Evolutionary conservation across 2,113 vertebrate genomes (phyloP).

Genomic region (Crypturellus undulatus): DNA sequence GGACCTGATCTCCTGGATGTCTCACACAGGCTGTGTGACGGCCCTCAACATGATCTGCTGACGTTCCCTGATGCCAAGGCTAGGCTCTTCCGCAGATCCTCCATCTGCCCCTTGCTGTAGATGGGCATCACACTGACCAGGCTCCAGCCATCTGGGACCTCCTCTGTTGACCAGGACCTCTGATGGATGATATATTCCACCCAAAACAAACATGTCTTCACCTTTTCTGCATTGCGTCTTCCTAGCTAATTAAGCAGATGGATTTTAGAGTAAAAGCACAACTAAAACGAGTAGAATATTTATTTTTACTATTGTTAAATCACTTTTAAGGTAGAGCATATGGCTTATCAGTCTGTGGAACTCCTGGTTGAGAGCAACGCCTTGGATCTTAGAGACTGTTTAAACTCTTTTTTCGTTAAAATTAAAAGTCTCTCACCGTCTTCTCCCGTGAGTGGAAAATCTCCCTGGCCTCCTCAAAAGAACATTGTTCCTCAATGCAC

Average conservation of each 20-base stretch:
- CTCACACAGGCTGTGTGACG: too few species aligned
- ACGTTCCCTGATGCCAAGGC: too few species aligned
- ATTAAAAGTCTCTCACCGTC: constrained; percentile 67
- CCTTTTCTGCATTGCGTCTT: background rate
- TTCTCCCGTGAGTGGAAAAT: constrained; percentile 86
- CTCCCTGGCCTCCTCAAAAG: constrained; percentile 84
- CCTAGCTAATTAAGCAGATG: background rate
- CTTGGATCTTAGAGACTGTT: background rate
- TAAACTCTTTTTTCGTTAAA: background rate
- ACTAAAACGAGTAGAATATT: background rate
- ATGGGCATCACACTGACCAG: too few species aligned
- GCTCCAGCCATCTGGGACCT: too few species aligned
- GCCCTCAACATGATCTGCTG: too few species aligned
- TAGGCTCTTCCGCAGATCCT: too few species aligned
- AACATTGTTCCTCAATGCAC: constrained; percentile 84
- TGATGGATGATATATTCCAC: background rate
- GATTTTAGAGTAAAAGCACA: background rate
- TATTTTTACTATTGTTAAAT: background rate
- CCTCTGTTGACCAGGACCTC: too few species aligned
- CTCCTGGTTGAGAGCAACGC: background rate
- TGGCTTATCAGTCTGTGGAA: background rate
- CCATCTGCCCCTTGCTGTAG: too few species aligned
- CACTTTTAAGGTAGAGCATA: background rate
- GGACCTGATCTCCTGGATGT: too few species aligned
- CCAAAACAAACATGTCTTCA: background rate